Evolutionary conservation across 2,113 vertebrate genomes (phyloP).

Genomic region (Tetraodon nigroviridis): DNA sequence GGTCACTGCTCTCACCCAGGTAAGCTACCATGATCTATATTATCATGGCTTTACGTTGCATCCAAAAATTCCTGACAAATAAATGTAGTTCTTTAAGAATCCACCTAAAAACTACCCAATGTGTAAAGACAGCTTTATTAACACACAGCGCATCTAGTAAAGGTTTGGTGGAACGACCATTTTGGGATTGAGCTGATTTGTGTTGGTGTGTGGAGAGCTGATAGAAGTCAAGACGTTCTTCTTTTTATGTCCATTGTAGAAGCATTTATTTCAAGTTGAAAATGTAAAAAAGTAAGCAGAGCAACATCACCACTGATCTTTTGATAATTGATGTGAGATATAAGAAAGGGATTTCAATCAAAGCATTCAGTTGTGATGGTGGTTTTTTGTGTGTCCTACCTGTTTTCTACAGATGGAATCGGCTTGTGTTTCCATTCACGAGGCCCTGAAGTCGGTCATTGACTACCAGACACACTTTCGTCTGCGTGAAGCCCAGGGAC

Average conservation of each 20-base stretch:
- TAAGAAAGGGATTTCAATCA: background rate
- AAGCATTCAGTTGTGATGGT: background rate
- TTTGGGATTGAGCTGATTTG: too few species aligned
- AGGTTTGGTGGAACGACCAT: too few species aligned
- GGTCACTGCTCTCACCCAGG: constrained; percentile 95
- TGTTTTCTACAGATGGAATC: constrained; percentile 88
- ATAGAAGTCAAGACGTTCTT: too few species aligned
- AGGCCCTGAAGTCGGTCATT: constrained; percentile 94
- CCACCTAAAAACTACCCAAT: background rate
- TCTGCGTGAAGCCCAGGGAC: constrained; percentile 91
- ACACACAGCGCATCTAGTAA: too few species aligned
- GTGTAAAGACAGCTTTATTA: too few species aligned
- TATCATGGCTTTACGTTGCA: too few species aligned
- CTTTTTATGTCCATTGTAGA: too few species aligned
- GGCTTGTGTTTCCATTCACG: constrained; percentile 95
- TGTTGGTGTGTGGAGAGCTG: too few species aligned
- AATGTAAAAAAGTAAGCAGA: too few species aligned
- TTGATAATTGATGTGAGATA: background rate
- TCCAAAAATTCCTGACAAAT: too few species aligned
- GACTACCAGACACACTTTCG: constrained; percentile 98
- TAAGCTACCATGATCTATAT: constrained; percentile 44
- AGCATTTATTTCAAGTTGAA: too few species aligned
- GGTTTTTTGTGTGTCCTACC: background rate
- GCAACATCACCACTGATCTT: too few species aligned
- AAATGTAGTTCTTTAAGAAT: background rate